Base-by-base conservation (phyloP, 2,888 invertebrate species). In the Acleris laterana region DNA sequence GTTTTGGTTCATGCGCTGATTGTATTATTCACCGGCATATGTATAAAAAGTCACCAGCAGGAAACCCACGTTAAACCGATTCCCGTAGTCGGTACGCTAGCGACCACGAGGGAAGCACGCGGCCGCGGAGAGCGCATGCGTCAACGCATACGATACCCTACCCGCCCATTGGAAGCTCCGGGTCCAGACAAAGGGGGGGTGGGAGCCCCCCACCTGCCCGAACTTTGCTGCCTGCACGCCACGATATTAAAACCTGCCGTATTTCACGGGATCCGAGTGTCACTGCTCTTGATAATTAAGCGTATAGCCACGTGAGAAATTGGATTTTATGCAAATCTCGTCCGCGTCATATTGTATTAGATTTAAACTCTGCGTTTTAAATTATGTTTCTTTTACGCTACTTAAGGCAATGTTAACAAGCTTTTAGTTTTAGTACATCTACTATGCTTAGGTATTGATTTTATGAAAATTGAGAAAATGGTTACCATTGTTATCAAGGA, bases 121-220 rank as follows among this genome's bases (percentile, higher is more conserved):
- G 83, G 86, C 74, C 70, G 79, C 83, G 82, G 81, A 81, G 82
- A 85, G 86, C 88, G 90, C 91, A 83, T 88, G 92, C 91, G 92
- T 80, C 66, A 69, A 71, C 72, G 69, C 61, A 60, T 56, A 60
- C 60, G 49, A 51, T 56, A 25, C 44, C 20, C 60, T 42, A 52
- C 56, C 56, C 66, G 51, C 66, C 62, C 57, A 61, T 66, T 66
- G 57, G 61, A 38, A 57, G 51, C 32, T 19, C 44, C 25, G 16
- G 59, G 25, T 38, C 51, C 46, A 49, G 42, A 50, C 64, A 65
- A 28, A 20, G 32, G 11, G 64, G 32, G 67, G 56, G 48, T 55
- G 66, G 44, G 68, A 32, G 13, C 68, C 69, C 73, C 68, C 75
- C 77, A 74, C 75, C 79, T 74, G 76, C 76, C 77, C 75, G 71